Evolutionary conservation across 2,888 invertebrate species (phyloP).

Genomic region (Campoplex nolae): DNA sequence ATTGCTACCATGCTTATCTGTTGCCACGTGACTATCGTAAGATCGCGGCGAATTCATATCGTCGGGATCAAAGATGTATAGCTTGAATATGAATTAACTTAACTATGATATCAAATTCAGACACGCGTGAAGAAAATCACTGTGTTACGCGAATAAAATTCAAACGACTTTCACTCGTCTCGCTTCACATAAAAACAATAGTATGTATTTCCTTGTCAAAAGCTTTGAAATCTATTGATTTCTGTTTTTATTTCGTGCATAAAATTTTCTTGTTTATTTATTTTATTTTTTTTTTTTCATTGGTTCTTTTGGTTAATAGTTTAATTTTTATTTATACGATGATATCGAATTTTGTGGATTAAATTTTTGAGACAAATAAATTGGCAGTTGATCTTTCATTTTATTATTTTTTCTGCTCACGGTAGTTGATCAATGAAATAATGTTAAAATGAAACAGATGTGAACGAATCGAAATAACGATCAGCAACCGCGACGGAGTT

Average conservation of each 20-base stretch:
- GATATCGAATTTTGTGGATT: background rate
- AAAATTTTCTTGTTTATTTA: background rate
- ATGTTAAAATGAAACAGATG: too few species aligned
- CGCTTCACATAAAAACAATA: background rate
- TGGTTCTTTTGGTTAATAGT: too few species aligned
- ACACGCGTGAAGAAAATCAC: background rate
- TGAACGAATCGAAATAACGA: too few species aligned
- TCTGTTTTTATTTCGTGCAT: background rate
- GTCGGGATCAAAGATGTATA: background rate
- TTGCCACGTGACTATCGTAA: constrained; percentile 1
- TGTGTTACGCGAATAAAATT: background rate
- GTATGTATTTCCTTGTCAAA: background rate
- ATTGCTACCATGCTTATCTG: constrained; percentile 14
- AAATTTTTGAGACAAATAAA: background rate
- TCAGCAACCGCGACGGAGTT: too few species aligned
- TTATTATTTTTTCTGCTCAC: too few species aligned
- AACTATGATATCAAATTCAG: background rate
- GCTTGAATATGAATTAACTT: background rate
- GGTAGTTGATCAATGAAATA: too few species aligned
- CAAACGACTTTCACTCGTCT: background rate
- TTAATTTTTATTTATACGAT: background rate
- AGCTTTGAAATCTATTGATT: background rate
- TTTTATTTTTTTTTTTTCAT: too few species aligned
- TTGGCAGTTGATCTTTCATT: too few species aligned
- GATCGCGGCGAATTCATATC: background rate